Evolutionary conservation across 2,888 invertebrate genomes (phyloP).

Genomic region (Nasonovia ribisnigri): DNA sequence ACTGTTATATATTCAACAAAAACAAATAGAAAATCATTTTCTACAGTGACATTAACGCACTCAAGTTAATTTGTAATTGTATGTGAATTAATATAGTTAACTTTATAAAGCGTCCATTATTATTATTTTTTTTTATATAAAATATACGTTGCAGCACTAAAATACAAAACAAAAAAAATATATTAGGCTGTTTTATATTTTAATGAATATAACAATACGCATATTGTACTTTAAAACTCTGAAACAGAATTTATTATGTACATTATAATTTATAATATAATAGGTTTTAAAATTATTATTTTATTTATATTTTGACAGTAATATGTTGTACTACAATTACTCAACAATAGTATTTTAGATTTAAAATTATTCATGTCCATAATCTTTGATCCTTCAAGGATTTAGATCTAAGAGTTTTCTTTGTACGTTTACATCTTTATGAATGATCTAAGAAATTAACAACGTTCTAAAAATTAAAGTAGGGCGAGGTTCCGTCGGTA

Average conservation of each 20-base stretch:
- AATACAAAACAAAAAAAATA: background rate
- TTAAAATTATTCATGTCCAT: background rate
- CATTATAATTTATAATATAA: background rate
- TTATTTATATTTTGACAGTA: background rate
- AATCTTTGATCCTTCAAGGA: background rate
- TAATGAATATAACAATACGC: background rate
- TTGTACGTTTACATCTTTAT: background rate
- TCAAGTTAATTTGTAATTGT: background rate
- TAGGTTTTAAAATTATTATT: background rate
- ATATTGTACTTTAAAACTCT: background rate
- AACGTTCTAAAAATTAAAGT: background rate
- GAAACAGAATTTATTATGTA: background rate
- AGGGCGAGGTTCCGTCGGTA: background rate
- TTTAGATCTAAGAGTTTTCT: background rate
- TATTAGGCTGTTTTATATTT: background rate
- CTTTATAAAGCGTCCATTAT: background rate
- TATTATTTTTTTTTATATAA: background rate
- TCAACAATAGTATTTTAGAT: background rate
- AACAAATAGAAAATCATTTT: constrained; percentile 29
- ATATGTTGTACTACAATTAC: background rate
- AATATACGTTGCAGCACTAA: background rate
- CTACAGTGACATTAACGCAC: background rate
- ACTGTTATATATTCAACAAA: background rate
- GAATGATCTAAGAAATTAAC: background rate
- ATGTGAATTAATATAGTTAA: background rate